Base-by-base conservation (phyloP, 2,113 vertebrate genomes). In the Hystrix cristata region DNA sequence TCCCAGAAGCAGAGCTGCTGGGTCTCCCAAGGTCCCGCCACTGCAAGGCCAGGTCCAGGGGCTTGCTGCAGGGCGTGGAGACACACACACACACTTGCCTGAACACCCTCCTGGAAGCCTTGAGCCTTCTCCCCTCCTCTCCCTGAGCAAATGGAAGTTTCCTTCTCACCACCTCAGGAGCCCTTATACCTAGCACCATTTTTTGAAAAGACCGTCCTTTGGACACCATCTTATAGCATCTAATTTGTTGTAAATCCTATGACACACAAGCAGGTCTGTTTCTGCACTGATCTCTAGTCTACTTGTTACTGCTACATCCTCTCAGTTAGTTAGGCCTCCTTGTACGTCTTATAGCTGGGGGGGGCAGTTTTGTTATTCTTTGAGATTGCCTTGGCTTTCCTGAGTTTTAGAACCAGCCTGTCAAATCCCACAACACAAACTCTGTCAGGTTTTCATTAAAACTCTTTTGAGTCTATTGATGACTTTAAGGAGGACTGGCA, bases 1-100 rank as follows among this genome's bases (percentile, higher is more conserved):
- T 12, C 31, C 9, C 0, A 19, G 23, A 55, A 72, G 1, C 0
- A 21, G 21, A 1, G 4, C 3, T 10, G 1, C 1, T 7, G 0
- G 0, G 1, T 69, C 60, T 18, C 83, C 1, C 0, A 18, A 31
- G 53, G 1, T 5, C 43, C 8, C 9, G 1, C 25, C 7, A 3
- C 78, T 11, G 5, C 25, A 13, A 31, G n/a, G 9, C 78, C 48
- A n/a, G 11, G 4, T 31, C 62, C 34, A 2, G 6, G 21, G 53
- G 27, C 21, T 31, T 65, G 10, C 46, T 64, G 11, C 23, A 13
- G 13, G 5, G 3, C 43, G 48, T 51, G 10, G 29, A 14, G 10
- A 8, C 9, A 34, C 16, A 1, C 31, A 15, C 3, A 0, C 23
- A 25, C 11, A 12, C 46, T 21, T 31, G 7, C 67, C 21, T 23